Percentiles rank a stretch among this genome's conserved stretches.
Evolutionary conservation across 2,888 invertebrate genomes (phyloP).

Genomic region (Zootermopsis nevadensis): DNA sequence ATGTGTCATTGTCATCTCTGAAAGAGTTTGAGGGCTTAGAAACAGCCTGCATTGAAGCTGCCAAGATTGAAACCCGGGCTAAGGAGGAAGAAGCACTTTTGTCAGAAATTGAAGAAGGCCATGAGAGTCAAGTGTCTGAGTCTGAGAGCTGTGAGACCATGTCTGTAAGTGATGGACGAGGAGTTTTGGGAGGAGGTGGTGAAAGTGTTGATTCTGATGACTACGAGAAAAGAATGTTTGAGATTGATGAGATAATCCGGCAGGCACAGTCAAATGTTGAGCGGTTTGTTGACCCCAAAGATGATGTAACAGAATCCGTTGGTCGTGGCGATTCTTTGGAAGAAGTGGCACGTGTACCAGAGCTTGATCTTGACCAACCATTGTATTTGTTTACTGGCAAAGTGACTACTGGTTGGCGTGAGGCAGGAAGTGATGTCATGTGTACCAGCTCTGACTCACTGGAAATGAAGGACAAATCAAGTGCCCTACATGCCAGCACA

Average conservation of each 20-base stretch:
- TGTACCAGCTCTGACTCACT: conserved; percentile 74
- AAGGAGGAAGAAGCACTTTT: conserved; percentile 87
- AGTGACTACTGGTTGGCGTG: conserved; percentile 53
- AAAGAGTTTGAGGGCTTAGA: conserved; percentile 95
- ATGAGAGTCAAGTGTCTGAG: conserved; percentile 69
- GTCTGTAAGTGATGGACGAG: conserved; percentile 60
- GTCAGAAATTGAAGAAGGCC: conserved; percentile 68
- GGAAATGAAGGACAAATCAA: conserved; percentile 66
- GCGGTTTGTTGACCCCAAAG: conserved; percentile 66
- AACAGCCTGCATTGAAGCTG: conserved; percentile 86
- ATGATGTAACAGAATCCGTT: conserved; percentile 65
- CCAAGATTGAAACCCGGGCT: conserved; percentile 83
- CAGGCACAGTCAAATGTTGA: conserved; percentile 76
- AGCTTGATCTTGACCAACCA: conserved; percentile 65
- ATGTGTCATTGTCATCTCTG: conserved; percentile 85
- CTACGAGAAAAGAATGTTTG: conserved; percentile 74
- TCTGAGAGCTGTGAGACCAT: conserved; percentile 71
- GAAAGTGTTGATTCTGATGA: conserved; percentile 70
- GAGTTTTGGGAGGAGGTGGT: conserved; percentile 69
- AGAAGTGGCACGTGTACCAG: conserved; percentile 67
- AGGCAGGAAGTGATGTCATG: conserved; percentile 64
- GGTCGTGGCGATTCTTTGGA: conserved; percentile 67
- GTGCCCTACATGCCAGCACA: conserved; percentile 70
- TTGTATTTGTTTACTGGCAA: conserved; percentile 43
- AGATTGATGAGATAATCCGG: conserved; percentile 76